Base-by-base conservation (phyloP, 1,140 invertebrate species). In the Drosophila biarmipes region DNA sequence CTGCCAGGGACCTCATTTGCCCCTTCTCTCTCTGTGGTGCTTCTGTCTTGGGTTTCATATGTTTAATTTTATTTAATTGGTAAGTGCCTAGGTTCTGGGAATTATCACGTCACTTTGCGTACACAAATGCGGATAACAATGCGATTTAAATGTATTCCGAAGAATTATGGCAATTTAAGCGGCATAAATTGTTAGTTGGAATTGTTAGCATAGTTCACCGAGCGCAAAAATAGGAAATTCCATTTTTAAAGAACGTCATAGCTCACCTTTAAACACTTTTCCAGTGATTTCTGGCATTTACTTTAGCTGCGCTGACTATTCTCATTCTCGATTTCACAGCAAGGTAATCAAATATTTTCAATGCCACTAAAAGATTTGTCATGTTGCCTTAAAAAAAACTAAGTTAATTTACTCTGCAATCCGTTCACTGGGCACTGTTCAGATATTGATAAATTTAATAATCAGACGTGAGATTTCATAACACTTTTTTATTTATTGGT, bases 291-390 rank as follows among this genome's bases (percentile, higher is more conserved):
- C 6, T 15, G 11, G 11, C 27, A 15, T 31, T 64, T 17, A 19
- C 6, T 35, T 43, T 35, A 19, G 17, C 21, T 7, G 1, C 4
- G 43, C 14, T 24, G 4, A 46, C 46, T 17, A n/a, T 10, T n/a
- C 10, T 19, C 21, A 29, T 17, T 12, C 37, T 14, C 29, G 6
- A n/a, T 40, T 85, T 72, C 69, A 43, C 77, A 52, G 6, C 0
- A 34, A 38, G 59, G 45, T 81, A 87, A 87, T 81, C 40, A 53
- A 66, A 35, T 11, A 87, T 86, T 86, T 57, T 86, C 68, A 61
- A 82, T 82, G 82, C 29, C 66, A 89, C 69, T 86, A 86, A 87
- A 82, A 86, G 40, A 87, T 86, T 89, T 62, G 82, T 78, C 82
- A 87, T 79, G 82, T 51, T 10, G 24, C 12, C 27, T 21, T 21